phyloP scores from a whole-genome alignment of 2,797 vertebrate genomes.

The Oryzias dopingdopingensis region DNA sequence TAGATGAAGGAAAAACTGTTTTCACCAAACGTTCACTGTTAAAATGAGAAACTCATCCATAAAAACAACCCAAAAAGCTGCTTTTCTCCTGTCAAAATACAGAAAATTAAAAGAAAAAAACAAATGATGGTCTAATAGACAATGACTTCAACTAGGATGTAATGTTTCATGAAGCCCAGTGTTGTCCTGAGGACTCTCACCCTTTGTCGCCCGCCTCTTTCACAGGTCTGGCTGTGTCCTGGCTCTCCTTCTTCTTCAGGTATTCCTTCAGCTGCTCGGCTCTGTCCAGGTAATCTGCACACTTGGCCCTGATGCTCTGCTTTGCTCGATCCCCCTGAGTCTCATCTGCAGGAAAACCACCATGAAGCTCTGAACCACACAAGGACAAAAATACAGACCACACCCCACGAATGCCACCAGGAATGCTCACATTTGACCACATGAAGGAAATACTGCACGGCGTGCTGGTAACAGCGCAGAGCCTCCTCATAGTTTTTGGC shows the following conservation, averaged over 20 bases:
- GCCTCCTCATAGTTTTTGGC: slow-evolving; percentile 93
- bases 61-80: too few relatives aligned
- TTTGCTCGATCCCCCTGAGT: slow-evolving; percentile 86
- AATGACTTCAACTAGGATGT: too few relatives aligned
- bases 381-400: not conserved
- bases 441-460: slow-evolving; percentile 92
- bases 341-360: slow-evolving; percentile 80
- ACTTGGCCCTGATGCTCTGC: slow-evolving; percentile 88
- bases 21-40: too few relatives aligned
- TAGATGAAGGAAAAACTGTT: too few relatives aligned
- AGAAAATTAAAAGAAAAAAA: too few relatives aligned
- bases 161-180: too few relatives aligned
- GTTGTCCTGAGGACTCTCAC: slow-evolving; percentile 65
- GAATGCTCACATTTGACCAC: slow-evolving; percentile 86
- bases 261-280: slow-evolving; percentile 92
- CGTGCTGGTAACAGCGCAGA: slow-evolving; percentile 83
- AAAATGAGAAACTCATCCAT: too few relatives aligned
- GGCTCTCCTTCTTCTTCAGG: slow-evolving; percentile 85
- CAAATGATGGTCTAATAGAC: too few relatives aligned
- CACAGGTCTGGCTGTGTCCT: slow-evolving; percentile 83
- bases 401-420: not conserved
- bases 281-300: slow-evolving; percentile 89
- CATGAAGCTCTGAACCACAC: not conserved
- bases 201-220: slow-evolving; percentile 91
- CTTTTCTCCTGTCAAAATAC: too few relatives aligned